Percentiles rank a stretch among this genome's conserved stretches.
These are phyloP conservation scores for Sebastes matsubarae DNA, from an alignment of 2,797 vertebrate genomes.

Conservation along the genomic window DNA sequence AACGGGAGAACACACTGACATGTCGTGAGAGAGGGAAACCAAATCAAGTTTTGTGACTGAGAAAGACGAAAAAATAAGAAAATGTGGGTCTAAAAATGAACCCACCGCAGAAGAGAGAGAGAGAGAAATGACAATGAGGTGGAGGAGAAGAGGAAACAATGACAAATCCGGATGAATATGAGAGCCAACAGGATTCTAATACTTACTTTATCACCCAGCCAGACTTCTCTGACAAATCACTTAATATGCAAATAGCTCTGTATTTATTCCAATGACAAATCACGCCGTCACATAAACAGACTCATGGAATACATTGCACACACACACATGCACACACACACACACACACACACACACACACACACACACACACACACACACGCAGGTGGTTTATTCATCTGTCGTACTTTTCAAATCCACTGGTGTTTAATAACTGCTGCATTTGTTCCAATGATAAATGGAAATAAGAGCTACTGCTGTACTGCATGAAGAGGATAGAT, in stretches of 20 bases:
- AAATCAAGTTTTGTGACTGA: neutral
- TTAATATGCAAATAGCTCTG: constrained; percentile 63
- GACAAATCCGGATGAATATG: constrained; percentile 43
- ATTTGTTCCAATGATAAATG: constrained; percentile 35
- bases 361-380: neutral
- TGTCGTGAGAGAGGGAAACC: neutral
- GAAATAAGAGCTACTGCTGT: neutral
- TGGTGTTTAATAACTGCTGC: constrained; percentile 21
- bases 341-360: neutral
- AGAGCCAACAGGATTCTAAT: constrained; percentile 40
- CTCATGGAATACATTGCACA: constrained; percentile 3
- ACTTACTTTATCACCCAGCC: constrained; percentile 54
- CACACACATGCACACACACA: neutral
- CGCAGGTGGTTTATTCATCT: constrained; percentile 22
- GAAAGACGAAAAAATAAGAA: neutral
- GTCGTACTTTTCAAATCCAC: constrained; percentile 6
- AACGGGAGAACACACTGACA: neutral
- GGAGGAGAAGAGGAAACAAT: constrained; percentile 23
- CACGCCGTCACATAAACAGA: constrained; percentile 33
- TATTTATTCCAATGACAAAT: constrained; percentile 63
- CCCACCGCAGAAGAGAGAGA: neutral
- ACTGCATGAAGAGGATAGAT: constrained; percentile 34
- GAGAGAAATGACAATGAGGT: constrained; percentile 1
- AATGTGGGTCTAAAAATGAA: neutral
- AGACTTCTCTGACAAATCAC: constrained; percentile 55